phyloP scores from a whole-genome alignment of 2,888 invertebrate genomes.

The Mycalesis mineus region DNA sequence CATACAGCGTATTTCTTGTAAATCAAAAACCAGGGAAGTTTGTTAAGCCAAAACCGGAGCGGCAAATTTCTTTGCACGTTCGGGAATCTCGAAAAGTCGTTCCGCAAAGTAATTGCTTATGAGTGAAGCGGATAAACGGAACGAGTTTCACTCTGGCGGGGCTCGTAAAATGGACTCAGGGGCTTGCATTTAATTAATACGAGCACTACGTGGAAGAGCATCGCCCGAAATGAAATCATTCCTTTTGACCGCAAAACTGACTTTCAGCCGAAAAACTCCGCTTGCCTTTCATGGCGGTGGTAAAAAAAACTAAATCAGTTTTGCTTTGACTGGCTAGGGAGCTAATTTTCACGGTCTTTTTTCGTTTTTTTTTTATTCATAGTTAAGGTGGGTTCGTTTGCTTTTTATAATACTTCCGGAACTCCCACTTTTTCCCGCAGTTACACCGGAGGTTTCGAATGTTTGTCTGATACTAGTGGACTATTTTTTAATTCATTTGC shows the following conservation, averaged over 20 bases:
- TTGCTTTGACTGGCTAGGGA: slow-evolving; percentile 17
- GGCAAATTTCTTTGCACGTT: slow-evolving; percentile 69
- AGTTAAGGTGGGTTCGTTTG: slow-evolving; percentile 13
- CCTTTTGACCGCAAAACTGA: slow-evolving; percentile 61
- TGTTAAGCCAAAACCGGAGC: slow-evolving; percentile 1
- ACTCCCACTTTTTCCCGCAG: neutral
- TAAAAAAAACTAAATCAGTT: slow-evolving; percentile 12
- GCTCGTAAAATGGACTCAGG: slow-evolving; percentile 72
- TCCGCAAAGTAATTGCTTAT: slow-evolving; percentile 75
- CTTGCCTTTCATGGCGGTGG: slow-evolving; percentile 26
- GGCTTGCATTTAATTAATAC: slow-evolving; percentile 76
- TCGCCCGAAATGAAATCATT: slow-evolving; percentile 62
- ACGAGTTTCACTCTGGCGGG: slow-evolving; percentile 66
- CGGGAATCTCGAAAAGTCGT: slow-evolving; percentile 64
- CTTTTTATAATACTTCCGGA: neutral
- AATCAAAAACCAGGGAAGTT: neutral
- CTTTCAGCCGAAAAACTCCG: slow-evolving; percentile 54
- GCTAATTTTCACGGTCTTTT: slow-evolving; percentile 23
- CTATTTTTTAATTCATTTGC: no score
- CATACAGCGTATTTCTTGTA: no score
- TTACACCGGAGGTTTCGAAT: neutral
- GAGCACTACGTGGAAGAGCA: slow-evolving; percentile 66
- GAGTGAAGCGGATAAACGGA: slow-evolving; percentile 74
- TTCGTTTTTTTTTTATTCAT: slow-evolving; percentile 14
- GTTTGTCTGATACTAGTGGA: no score